Base-by-base conservation (phyloP, 2,888 invertebrate genomes). In the Drosophila bunnanda region DNA sequence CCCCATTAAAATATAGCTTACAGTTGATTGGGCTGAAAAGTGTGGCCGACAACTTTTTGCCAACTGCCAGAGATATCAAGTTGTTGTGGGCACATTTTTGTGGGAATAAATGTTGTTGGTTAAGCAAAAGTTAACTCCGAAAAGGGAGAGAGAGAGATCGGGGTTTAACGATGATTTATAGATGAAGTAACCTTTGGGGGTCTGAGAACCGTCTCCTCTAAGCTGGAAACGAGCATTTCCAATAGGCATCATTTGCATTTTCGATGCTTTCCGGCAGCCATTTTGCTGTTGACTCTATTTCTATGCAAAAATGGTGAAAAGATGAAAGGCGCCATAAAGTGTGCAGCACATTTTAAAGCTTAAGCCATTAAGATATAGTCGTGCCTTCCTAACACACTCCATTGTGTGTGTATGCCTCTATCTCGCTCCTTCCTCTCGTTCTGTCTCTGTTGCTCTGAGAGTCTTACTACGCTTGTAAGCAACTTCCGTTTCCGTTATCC, bases 401-500 rank as follows among this genome's bases (percentile, higher is more conserved):
- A 20, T 59, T 57, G 48, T 52, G 44, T 17, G 48, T 38, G 12
- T 20, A 7, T 43, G 25, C 28, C n/a, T 44, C 30, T 48, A 30
- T 13, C 46, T 32, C 2, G 9, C 38, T 17, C 8, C 44, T 44
- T 12, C 48, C 32, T n/a, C 39, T 17, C 38, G n/a, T 5, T 36
- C 43, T 44, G 12, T 58, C 50, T 53, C 65, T 56, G 50, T 59
- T 39, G 74, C 72, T 53, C 58, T 61, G 13, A 36, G 62, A 44
- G 53, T 55, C 67, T 70, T 54, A 57, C 36, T 53, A 84, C 66
- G 76, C 78, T 82, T 85, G 88, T 82, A 71, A 88, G 86, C 83
- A 88, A 85, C 77, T 85, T 84, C 88, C 88, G 88, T 77, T 83
- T 83, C 86, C 83, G 77, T 69, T 84, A 78, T 80, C 78, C 74